Evolutionary conservation across 2,888 invertebrate species (phyloP).

Genomic region (Volucella inflata): DNA sequence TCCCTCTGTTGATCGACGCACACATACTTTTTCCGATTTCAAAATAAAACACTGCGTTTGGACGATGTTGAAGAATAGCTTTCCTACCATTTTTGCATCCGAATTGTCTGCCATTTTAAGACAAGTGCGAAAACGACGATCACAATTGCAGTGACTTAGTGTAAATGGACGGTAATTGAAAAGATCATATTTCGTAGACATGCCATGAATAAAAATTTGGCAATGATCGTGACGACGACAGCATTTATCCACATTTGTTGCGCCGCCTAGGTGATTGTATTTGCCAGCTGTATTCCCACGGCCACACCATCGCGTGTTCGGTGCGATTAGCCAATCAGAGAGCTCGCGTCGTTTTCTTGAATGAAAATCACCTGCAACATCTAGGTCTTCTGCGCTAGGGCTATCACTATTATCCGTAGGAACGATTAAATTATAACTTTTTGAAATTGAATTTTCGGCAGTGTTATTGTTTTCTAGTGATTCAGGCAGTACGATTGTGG

Average conservation of each 20-base stretch:
- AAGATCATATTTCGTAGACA: conserved; percentile 92
- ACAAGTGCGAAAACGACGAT: conserved; percentile 95
- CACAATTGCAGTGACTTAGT: conserved; percentile 95
- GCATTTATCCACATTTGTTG: conserved; percentile 93
- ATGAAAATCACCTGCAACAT: conserved; percentile 57
- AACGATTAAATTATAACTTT: conserved; percentile 5
- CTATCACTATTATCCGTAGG: neutral
- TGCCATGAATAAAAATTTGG: conserved; percentile 92
- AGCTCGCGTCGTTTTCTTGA: conserved; percentile 80
- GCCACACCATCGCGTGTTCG: conserved; percentile 97
- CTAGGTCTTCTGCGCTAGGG: neutral
- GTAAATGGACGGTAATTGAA: conserved; percentile 96
- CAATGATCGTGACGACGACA: conserved; percentile 95
- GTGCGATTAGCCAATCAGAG: conserved; percentile 90
- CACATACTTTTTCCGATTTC: conserved; percentile 90
- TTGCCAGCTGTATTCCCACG: conserved; percentile 92
- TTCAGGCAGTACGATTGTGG: conserved; percentile 7
- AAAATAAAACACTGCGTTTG: conserved; percentile 96
- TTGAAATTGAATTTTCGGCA: conserved; percentile 56
- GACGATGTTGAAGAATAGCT: conserved; percentile 97
- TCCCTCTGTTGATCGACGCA: conserved; percentile 91
- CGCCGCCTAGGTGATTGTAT: conserved; percentile 93
- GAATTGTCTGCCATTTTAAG: conserved; percentile 93
- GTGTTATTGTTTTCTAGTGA: neutral
- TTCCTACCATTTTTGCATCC: conserved; percentile 95